A percentile compares a stretch with the other conserved stretches of the same genome.
These are phyloP conservation scores for Crepidodera aurea DNA, from an alignment of 2,888 invertebrate genomes.

Conservation along the genomic window DNA sequence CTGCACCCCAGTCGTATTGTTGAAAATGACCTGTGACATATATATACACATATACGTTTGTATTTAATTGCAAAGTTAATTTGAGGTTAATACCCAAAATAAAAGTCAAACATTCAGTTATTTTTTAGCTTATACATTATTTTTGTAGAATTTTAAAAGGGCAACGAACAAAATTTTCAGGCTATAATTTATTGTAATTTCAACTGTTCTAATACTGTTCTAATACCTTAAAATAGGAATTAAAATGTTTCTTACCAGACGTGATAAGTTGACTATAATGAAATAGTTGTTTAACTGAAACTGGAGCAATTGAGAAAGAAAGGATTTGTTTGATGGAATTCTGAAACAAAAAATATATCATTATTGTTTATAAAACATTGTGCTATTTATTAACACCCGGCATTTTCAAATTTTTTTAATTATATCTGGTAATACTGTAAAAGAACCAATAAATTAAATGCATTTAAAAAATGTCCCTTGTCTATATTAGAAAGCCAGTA, in stretches of 20 bases:
- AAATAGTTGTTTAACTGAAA: constrained; percentile 35
- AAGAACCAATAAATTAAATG: not conserved
- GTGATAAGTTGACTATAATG: constrained; percentile 41
- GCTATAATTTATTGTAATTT: too few relatives aligned
- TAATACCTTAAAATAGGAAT: too few relatives aligned
- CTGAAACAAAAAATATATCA: constrained; percentile 2
- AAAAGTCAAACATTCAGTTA: too few relatives aligned
- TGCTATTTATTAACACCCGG: too few relatives aligned
- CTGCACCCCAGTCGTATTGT: constrained; percentile 66
- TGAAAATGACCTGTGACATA: constrained; percentile 63
- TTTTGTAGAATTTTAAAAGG: too few relatives aligned
- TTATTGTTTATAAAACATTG: not conserved
- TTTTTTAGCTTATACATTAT: too few relatives aligned
- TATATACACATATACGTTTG: too few relatives aligned
- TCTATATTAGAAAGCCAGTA: not conserved
- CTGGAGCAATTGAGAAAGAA: constrained; percentile 31
- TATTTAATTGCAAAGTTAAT: too few relatives aligned
- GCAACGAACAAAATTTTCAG: too few relatives aligned
- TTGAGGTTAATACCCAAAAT: too few relatives aligned
- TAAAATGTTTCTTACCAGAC: constrained; percentile 38
- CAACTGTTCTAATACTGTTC: too few relatives aligned
- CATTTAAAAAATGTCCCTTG: not conserved
- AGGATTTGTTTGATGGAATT: constrained; percentile 24
- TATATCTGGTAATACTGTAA: not conserved
- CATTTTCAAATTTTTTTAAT: too few relatives aligned